Percentiles rank a stretch among this genome's conserved stretches.
These are phyloP conservation scores for Aethes cnicana DNA, from an alignment of 2,888 invertebrate genomes.

Conservation along the genomic window DNA sequence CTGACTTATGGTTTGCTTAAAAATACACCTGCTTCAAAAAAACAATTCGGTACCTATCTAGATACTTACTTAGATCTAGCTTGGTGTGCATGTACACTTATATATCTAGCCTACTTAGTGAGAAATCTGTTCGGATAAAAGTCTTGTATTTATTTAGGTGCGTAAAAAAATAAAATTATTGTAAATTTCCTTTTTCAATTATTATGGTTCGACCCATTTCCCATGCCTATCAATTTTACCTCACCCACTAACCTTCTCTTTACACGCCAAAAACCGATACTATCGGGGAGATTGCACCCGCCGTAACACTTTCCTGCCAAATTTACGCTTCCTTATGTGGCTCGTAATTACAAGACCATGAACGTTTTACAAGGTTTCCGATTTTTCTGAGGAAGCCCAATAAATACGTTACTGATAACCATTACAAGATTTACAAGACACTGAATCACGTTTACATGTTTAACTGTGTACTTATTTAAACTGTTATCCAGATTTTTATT, in stretches of 20 bases:
- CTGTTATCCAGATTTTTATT: no score
- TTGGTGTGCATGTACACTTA: no score
- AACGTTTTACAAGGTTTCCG: constrained; percentile 21
- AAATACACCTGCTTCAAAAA: no score
- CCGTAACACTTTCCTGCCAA: constrained; percentile 25
- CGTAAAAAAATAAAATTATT: background rate
- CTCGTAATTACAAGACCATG: constrained; percentile 14
- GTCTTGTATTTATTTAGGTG: no score
- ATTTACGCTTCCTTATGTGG: constrained; percentile 21
- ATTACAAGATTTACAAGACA: background rate
- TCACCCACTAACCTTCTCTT: constrained; percentile 29
- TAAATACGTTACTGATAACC: constrained; percentile 11
- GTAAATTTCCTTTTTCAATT: background rate
- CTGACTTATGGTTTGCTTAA: constrained; percentile 11
- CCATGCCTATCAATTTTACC: constrained; percentile 11
- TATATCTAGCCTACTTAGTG: no score
- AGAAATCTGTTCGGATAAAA: no score
- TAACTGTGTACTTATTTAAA: no score
- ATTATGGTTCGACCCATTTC: constrained; percentile 8
- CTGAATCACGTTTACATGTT: background rate
- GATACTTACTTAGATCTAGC: no score
- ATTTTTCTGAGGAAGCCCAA: constrained; percentile 18
- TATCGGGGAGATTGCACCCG: constrained; percentile 15
- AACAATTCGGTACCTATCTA: no score
- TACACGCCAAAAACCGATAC: constrained; percentile 16